Conservation (phyloP, 2,888 invertebrate genomes). For the Tinea pellionella region DNA sequence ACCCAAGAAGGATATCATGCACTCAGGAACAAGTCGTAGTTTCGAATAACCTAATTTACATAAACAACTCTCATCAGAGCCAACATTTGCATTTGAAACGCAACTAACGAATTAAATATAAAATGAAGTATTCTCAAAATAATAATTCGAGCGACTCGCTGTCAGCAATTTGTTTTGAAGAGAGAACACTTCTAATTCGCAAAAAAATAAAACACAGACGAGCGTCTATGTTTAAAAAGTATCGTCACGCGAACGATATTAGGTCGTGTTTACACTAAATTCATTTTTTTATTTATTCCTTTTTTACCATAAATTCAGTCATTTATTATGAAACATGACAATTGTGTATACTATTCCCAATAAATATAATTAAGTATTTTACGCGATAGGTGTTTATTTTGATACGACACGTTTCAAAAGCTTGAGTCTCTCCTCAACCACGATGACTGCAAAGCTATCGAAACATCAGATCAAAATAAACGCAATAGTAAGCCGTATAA, state of each 20-base stretch:
- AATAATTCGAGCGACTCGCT: conserved; percentile 39
- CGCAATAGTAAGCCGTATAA: too few species aligned
- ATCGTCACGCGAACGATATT: conserved; percentile 53
- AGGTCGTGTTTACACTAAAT: conserved; percentile 24
- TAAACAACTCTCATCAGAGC: conserved; percentile 57
- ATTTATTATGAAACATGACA: too few species aligned
- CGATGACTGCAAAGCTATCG: too few species aligned
- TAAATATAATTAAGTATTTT: too few species aligned
- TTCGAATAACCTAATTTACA: conserved; percentile 36
- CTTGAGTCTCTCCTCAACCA: too few species aligned
- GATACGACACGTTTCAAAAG: too few species aligned
- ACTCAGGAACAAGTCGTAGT: not conserved
- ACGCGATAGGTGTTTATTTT: too few species aligned
- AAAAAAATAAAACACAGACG: conserved; percentile 48
- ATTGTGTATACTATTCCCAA: too few species aligned
- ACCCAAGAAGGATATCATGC: not conserved
- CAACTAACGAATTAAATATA: conserved; percentile 42
- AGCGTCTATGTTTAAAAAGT: conserved; percentile 58
- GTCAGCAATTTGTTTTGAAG: conserved; percentile 69
- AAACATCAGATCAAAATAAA: too few species aligned
- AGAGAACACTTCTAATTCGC: conserved; percentile 66
- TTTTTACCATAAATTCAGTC: too few species aligned
- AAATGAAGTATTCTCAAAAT: conserved; percentile 22
- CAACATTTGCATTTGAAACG: conserved; percentile 54
- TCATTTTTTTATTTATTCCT: too few species aligned